Evolutionary conservation across 2,888 invertebrate species (phyloP).

Genomic region (Aricia artaxerxes): DNA sequence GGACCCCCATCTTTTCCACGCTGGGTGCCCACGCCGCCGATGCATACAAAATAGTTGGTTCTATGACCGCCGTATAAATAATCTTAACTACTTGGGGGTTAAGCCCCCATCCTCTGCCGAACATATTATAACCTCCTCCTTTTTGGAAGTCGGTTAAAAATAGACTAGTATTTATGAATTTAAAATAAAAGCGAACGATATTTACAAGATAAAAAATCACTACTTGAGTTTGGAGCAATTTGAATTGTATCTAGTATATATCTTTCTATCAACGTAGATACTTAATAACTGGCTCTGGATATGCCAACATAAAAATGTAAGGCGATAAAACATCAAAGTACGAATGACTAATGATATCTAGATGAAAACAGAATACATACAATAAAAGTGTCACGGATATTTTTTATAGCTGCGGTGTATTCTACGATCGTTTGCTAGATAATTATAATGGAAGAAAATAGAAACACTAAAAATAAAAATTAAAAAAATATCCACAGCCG

Average conservation of each 20-base stretch:
- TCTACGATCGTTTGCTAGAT: conserved; percentile 42
- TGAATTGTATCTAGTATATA: conserved; percentile 47
- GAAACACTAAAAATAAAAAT: not conserved
- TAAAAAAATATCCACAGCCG: no score
- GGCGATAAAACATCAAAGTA: conserved; percentile 73
- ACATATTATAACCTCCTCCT: no score
- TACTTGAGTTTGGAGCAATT: conserved; percentile 14
- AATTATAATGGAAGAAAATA: conserved; percentile 33
- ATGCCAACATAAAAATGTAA: conserved; percentile 67
- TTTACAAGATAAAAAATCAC: conserved; percentile 9
- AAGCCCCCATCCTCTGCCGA: no score
- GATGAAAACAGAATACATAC: conserved; percentile 70
- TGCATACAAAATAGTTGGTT: no score
- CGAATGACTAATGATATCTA: conserved; percentile 70
- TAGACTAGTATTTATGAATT: not conserved
- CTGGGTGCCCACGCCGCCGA: no score
- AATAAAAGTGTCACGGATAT: conserved; percentile 71
- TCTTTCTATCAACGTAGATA: conserved; percentile 55
- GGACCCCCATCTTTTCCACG: no score
- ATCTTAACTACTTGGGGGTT: no score
- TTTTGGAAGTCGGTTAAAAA: no score
- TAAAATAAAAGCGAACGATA: not conserved
- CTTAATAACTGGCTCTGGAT: conserved; percentile 58
- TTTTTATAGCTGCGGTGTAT: conserved; percentile 54
- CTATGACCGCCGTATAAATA: no score